These are phyloP conservation scores for Lochmaea crataegi DNA, from an alignment of 2,888 invertebrate genomes.

Conservation along the genomic window DNA sequence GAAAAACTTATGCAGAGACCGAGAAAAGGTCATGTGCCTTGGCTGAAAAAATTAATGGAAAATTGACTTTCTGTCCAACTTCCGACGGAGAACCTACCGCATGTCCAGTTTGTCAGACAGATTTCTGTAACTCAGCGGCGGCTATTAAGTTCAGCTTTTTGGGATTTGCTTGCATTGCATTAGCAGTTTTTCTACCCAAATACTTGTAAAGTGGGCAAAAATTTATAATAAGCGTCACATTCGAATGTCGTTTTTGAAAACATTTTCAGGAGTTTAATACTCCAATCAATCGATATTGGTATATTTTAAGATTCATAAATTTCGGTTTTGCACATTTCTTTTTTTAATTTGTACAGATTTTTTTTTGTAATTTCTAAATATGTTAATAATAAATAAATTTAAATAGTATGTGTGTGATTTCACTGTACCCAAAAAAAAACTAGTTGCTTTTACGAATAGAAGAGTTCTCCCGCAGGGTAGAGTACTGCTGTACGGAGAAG, in stretches of 20 bases:
- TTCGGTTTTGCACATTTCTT: neutral
- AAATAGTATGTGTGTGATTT: neutral
- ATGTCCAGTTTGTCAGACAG: conserved; percentile 40
- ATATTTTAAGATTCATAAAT: neutral
- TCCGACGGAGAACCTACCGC: conserved; percentile 30
- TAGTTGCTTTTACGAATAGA: too few species aligned
- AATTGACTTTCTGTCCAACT: conserved; percentile 37
- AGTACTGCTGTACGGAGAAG: too few species aligned
- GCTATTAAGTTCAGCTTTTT: conserved; percentile 38
- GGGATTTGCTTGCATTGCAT: conserved; percentile 32
- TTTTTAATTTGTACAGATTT: neutral
- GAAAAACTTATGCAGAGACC: conserved; percentile 28
- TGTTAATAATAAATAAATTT: neutral
- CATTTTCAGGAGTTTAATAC: neutral
- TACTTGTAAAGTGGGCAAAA: conserved; percentile 21
- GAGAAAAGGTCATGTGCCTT: conserved; percentile 35
- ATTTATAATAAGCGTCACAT: neutral
- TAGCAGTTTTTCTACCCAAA: conserved; percentile 37
- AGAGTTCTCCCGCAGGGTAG: too few species aligned
- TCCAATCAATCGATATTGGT: too few species aligned
- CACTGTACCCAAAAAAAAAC: too few species aligned
- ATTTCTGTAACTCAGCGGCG: conserved; percentile 41
- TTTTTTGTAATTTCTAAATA: neutral
- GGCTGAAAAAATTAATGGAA: conserved; percentile 36
- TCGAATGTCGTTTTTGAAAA: neutral